Evolutionary conservation across 2,888 invertebrate species (phyloP).

Genomic region (Dascillus cervinus): DNA sequence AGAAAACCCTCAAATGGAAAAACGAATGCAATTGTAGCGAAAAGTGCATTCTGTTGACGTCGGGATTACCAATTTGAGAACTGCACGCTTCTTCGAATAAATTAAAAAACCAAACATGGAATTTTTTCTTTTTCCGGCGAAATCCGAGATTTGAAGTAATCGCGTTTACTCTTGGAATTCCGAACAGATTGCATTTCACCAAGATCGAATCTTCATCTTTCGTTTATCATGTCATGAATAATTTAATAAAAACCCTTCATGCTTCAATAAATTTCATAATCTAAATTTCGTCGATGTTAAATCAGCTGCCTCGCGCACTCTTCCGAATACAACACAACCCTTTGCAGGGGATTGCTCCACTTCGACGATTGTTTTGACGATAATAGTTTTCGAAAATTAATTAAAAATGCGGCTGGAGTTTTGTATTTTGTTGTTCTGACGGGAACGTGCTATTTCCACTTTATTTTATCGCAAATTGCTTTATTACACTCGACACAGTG

Average conservation of each 20-base stretch:
- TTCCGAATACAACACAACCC: too few species aligned
- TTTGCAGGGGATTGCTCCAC: too few species aligned
- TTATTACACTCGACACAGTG: too few species aligned
- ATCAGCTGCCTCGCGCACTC: too few species aligned
- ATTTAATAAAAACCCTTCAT: conserved; percentile 4
- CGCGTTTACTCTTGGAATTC: conserved; percentile 6
- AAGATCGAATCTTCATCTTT: conserved; percentile 2
- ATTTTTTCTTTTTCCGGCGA: too few species aligned
- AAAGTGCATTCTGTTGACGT: background rate
- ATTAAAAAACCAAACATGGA: background rate
- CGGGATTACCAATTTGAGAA: background rate
- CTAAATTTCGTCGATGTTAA: background rate
- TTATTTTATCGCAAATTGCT: too few species aligned
- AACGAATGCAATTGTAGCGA: conserved; percentile 4
- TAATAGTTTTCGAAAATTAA: too few species aligned
- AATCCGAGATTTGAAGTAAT: conserved; percentile 3
- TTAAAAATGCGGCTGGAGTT: too few species aligned
- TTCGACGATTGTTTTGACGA: too few species aligned
- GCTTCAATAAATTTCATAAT: conserved; percentile 6
- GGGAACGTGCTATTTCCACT: too few species aligned
- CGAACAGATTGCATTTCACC: conserved; percentile 4
- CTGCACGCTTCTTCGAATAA: background rate
- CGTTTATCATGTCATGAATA: conserved; percentile 6
- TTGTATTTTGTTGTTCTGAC: too few species aligned
- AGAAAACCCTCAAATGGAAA: too few species aligned